Base-by-base conservation (phyloP, 2,797 vertebrate genomes). In the Anableps anableps region DNA sequence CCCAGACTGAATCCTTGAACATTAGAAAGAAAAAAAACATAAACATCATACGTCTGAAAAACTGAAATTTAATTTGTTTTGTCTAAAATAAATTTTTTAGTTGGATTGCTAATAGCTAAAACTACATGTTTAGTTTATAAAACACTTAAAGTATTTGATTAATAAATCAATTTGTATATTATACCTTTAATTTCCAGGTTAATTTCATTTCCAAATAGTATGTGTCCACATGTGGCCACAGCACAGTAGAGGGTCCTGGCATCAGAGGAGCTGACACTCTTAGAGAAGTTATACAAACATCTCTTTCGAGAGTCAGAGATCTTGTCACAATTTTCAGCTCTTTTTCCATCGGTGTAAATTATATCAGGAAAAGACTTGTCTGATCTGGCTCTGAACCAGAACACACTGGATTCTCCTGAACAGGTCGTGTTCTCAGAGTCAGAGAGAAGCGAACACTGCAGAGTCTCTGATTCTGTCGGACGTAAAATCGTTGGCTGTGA, bases 191-290 rank as follows among this genome's bases (percentile, higher is more conserved):
- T 16, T 31, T 31, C 55, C 55, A 90, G 7, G 41, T 62, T 84
- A 0, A 71, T 80, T 75, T 81, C 89, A 23, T 82, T 76, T 80
- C 89, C 89, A 38, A 88, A 91, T 2, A 93, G 10, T 7, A 93
- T 87, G 41, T 85, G 13, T 10, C 86, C 93, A 86, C 91, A 93
- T 9, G 80, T 14, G 60, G 80, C 87, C 81, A 93, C 85, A 68
- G 90, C 88, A 36, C 92, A 92, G 79, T 90, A 85, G 4, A 89
- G 90, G 29, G 58, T 88, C 50, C 83, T 89, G 14, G 4, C 36
- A 75, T 93, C 90, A 47, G 88, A 79, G 0, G 43, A 62, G 78
- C 6, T 64, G 82, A 90, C 0, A 0, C 11, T 81, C 55, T 83
- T 88, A 7, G 64, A 66, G 70, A 77, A 80, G 72, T 6, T 50